Evolutionary conservation across 2,888 invertebrate species (phyloP), one percentile per base, ranked within the genome.

Genomic region (Sialis lutaria): DNA sequence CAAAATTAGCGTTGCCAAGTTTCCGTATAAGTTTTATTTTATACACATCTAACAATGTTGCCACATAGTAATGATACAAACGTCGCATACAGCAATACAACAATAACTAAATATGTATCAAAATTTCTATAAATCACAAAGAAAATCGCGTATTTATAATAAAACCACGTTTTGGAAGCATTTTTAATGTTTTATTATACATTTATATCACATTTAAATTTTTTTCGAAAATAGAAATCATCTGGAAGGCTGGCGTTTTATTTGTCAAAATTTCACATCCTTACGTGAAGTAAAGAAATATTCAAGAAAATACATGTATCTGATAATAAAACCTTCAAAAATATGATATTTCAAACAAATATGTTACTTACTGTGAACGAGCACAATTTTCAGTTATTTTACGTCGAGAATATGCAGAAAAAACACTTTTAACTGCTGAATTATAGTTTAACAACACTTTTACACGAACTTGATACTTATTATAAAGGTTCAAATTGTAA

Each of bases 361-460:
- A 62, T 64, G 64, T 63, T 62, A 62, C 64, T 63, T 57, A 67
- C 67, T 65, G 62, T 58, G 56, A 54, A 57, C 55, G 60, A 59
- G 64, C 63, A 34, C 35, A 40, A 40, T 40, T 47, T 35, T 35
- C 47, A 42, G 10, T 13, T 30, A 47, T 40, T 35, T 42, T 42
- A 35, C 40, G 47, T 42, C 30, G 42, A 34, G 32, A 9, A 12
- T 32, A 35, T 32, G 42, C 22, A 34, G 31, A 33, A 32, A 42
- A 47, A 22, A 42, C 42, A 34, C 35, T 30, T 34, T 12, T 42
- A 42, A 34, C 22, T 33, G 22, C 22, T 10, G 32, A 10, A 35
- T 12, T 31, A 47, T 39, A 10, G 37, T 40, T 40, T 13, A 33
- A 10, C 9, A 37, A 47, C 42, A 47, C 47, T 37, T 31, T 34